Evolutionary conservation across 1,140 invertebrate genomes (phyloP), one percentile per base, ranked within the genome.

Genomic region (Palaemon carinicauda): DNA sequence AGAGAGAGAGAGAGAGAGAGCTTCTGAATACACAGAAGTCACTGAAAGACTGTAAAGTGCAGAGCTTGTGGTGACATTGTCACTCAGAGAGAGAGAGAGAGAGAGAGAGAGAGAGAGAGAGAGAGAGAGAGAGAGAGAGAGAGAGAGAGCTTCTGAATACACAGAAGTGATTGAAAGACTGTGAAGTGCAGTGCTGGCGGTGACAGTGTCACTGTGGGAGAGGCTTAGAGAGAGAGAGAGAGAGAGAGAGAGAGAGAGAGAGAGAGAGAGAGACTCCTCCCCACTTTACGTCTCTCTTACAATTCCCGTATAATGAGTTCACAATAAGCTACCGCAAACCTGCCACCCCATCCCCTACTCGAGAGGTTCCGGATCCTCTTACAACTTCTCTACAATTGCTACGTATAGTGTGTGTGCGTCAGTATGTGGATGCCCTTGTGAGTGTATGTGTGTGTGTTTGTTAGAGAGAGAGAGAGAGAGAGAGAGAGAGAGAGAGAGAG

Each of bases 231-330:
- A 71, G 69, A 71, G 69, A 71, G 24, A 73, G 24, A 73, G 69
- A 73, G 69, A 73, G 69, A 73, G 69, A 73, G 69, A 73, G 69
- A 73, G 69, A 73, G 69, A 73, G 69, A 73, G 69, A 73, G 69
- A 73, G 69, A 73, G 69, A 73, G 69, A 73, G 69, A 73, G 27
- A 73, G 27, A 65, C 24, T 19, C 41, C 41, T 41, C 41, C 41
- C 41, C 41, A 41, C 41, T 41, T 41, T 41, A 41, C 41, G 41
- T 41, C 29, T 75, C 73, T 31, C 73, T n/a, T 75, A 19, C 73
- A 21, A 75, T 50, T 75, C 29, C 41, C 41, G 41, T 41, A 41
- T 41, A 41, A 41, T 41, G 41, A 41, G 41, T 41, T 41, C 41
- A 41, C 51, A 9, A n/a, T 50, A 12, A n/a, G n/a, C 31, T 19